These are phyloP conservation scores for Drosophila putrida DNA, from an alignment of 2,888 invertebrate species.

Conservation along the genomic window DNA sequence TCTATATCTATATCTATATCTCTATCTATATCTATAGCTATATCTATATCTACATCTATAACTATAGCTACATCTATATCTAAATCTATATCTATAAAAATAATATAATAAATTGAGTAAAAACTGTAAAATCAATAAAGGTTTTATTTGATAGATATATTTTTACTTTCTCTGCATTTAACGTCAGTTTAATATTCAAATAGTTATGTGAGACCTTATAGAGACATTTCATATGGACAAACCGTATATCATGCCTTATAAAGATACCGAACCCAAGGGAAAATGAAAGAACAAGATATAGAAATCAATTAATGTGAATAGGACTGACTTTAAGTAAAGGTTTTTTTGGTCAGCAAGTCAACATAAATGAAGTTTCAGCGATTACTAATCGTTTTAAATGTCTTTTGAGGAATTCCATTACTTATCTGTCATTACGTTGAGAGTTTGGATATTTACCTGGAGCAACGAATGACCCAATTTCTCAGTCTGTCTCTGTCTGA, in stretches of 20 bases:
- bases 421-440: not conserved
- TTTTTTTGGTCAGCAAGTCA: not conserved
- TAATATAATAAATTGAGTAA: too few species aligned
- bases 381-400: conserved; percentile 1
- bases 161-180: too few species aligned
- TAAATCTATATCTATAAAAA: too few species aligned
- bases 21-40: too few species aligned
- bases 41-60: too few species aligned
- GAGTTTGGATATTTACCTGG: not conserved
- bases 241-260: not conserved
- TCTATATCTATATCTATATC: too few species aligned
- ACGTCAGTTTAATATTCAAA: too few species aligned
- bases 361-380: not conserved
- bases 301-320: not conserved
- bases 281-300: not conserved
- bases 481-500: not conserved
- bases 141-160: too few species aligned
- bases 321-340: not conserved
- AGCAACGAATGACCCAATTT: not conserved
- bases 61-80: too few species aligned
- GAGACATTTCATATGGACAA: too few species aligned
- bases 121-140: too few species aligned
- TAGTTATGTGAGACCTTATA: too few species aligned
- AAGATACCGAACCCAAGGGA: not conserved
- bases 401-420: conserved; percentile 4